A percentile compares a stretch with the other conserved stretches of the same genome.
phyloP scores from a whole-genome alignment of 2,888 invertebrate species.

The Euplexia lucipara region DNA sequence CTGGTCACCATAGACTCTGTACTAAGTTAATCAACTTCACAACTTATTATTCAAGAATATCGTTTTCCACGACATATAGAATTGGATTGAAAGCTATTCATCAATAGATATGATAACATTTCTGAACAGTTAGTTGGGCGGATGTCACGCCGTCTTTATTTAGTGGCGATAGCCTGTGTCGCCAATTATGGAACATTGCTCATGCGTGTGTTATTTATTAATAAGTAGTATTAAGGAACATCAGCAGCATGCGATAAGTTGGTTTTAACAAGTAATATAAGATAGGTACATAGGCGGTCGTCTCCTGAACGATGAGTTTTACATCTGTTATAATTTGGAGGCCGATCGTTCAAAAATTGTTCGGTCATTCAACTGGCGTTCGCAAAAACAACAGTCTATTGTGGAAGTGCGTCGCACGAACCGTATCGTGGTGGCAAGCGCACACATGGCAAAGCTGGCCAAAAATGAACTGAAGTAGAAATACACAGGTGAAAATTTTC shows the following conservation, averaged over 20 bases:
- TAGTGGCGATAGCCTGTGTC: slow-evolving; percentile 84
- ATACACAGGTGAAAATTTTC: background rate
- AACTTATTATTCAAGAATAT: no score
- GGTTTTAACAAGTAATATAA: slow-evolving; percentile 10
- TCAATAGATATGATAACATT: slow-evolving; percentile 70
- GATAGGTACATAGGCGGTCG: slow-evolving; percentile 38
- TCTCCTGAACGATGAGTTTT: slow-evolving; percentile 55
- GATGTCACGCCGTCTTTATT: slow-evolving; percentile 88
- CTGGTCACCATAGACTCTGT: no score
- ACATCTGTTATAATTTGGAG: slow-evolving; percentile 69
- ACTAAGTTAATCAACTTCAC: no score
- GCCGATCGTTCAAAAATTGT: slow-evolving; percentile 80
- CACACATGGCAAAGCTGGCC: slow-evolving; percentile 53
- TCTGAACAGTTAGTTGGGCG: slow-evolving; percentile 81
- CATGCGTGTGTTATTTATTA: slow-evolving; percentile 85
- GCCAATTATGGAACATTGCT: slow-evolving; percentile 88
- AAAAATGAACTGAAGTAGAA: slow-evolving; percentile 17
- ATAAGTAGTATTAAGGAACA: slow-evolving; percentile 69
- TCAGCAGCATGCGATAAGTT: slow-evolving; percentile 39
- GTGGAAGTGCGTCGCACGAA: slow-evolving; percentile 80
- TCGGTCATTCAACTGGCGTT: slow-evolving; percentile 79
- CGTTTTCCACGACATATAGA: no score
- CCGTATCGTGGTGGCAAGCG: slow-evolving; percentile 65
- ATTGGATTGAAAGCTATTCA: slow-evolving; percentile 36
- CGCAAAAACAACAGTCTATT: slow-evolving; percentile 84